Evolutionary conservation across 2,888 invertebrate genomes (phyloP).

Genomic region (Monochamus alternatus): DNA sequence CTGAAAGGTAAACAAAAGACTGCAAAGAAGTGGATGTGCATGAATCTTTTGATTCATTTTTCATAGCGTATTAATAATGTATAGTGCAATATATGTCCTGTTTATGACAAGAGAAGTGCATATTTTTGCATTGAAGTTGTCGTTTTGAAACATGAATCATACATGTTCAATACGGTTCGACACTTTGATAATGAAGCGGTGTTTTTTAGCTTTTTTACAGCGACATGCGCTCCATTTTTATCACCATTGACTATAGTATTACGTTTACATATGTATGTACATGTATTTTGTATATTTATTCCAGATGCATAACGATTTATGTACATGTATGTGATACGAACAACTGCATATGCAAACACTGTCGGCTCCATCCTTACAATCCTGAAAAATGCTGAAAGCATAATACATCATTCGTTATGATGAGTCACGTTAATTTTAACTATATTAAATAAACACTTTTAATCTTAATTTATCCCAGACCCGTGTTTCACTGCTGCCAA

Average conservation of each 20-base stretch:
- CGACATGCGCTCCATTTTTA: conserved; percentile 66
- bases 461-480: conserved; percentile 22
- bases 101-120: conserved; percentile 70
- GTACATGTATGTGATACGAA: conserved; percentile 52
- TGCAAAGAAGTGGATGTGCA: conserved; percentile 29
- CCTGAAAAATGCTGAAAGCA: conserved; percentile 54
- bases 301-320: conserved; percentile 59
- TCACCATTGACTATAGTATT: conserved; percentile 64
- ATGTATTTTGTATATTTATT: conserved; percentile 61
- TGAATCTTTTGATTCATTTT: conserved; percentile 69
- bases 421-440: conserved; percentile 45
- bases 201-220: conserved; percentile 59
- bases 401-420: conserved; percentile 49
- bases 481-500: neutral
- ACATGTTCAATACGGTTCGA: conserved; percentile 70
- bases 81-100: conserved; percentile 70
- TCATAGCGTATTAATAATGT: conserved; percentile 70
- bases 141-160: conserved; percentile 70
- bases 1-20: conserved; percentile 33
- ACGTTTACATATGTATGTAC: conserved; percentile 65
- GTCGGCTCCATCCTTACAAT: conserved; percentile 52
- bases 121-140: conserved; percentile 71
- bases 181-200: conserved; percentile 70
- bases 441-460: conserved; percentile 43
- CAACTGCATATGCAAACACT: conserved; percentile 54